Conservation (phyloP, 2,888 invertebrate genomes). For the Sinopyrophorus schimmeli region DNA sequence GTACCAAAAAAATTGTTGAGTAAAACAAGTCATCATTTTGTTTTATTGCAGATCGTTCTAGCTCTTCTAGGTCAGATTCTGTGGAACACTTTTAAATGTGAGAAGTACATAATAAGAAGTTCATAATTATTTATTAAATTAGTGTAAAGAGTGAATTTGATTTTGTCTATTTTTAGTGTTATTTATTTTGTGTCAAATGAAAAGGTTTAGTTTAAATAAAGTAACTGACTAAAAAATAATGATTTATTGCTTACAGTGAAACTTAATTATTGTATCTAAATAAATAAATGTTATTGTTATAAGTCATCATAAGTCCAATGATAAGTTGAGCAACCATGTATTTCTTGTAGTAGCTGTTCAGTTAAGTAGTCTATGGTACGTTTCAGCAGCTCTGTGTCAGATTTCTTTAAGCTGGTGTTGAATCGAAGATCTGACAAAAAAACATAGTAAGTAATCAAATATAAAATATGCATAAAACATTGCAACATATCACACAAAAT, state of each 20-base stretch:
- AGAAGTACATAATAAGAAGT: not conserved
- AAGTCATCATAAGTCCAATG: conserved; percentile 56
- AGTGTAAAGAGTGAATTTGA: not conserved
- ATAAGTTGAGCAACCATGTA: conserved; percentile 66
- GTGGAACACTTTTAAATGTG: conserved; percentile 38
- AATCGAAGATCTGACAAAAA: conserved; percentile 3
- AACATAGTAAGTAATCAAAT: too few relatives aligned
- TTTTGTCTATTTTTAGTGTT: not conserved
- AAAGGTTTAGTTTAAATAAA: not conserved
- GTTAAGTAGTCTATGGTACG: conserved; percentile 17
- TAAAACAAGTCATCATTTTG: not conserved
- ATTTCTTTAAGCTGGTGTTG: too few relatives aligned
- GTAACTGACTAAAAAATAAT: too few relatives aligned
- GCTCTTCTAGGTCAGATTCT: conserved; percentile 37
- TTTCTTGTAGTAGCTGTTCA: conserved; percentile 65
- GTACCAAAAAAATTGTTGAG: conserved; percentile 28
- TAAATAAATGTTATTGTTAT: conserved; percentile 3
- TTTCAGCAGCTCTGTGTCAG: too few relatives aligned
- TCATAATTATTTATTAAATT: not conserved
- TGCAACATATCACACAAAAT: not conserved
- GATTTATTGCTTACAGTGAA: too few relatives aligned
- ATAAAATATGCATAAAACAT: too few relatives aligned
- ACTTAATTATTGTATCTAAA: not conserved
- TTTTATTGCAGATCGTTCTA: conserved; percentile 38
- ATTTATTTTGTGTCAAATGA: conserved; percentile 1